Conservation (phyloP, 2,888 invertebrate genomes). For the Oasisia sp. region DNA sequence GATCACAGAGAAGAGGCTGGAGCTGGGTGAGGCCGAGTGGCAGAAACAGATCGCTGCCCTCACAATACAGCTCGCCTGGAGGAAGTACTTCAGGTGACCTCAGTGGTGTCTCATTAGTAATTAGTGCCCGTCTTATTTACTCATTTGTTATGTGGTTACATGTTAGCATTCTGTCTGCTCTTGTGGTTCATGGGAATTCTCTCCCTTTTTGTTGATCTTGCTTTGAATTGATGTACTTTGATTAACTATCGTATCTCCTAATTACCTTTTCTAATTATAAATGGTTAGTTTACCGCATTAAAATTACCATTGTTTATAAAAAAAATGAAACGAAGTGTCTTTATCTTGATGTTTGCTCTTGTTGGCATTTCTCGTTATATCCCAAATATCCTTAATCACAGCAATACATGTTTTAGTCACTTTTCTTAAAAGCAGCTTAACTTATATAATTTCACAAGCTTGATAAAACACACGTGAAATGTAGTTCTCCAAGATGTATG, state of each 20-base stretch:
- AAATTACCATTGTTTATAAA: no score
- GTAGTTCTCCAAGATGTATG: neutral
- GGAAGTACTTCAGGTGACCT: conserved; percentile 58
- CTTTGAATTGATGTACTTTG: neutral
- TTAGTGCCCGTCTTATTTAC: neutral
- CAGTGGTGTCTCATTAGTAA: neutral
- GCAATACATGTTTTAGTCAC: neutral
- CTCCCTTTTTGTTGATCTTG: neutral
- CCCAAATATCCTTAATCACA: neutral
- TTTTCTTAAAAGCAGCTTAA: neutral
- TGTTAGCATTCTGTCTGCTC: neutral
- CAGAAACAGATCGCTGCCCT: conserved; percentile 59
- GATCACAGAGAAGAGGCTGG: conserved; percentile 49
- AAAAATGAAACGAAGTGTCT: no score
- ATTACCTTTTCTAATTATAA: neutral
- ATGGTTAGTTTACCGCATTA: no score
- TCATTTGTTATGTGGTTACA: neutral
- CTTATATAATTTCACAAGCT: neutral
- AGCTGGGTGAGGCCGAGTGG: conserved; percentile 56
- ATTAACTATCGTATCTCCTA: neutral
- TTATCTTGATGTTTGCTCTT: neutral
- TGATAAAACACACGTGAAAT: neutral
- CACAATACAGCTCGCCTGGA: conserved; percentile 61
- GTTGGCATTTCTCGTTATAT: neutral
- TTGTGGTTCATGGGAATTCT: neutral